phyloP scores from a whole-genome alignment of 2,113 vertebrate genomes.

The Pomatostomus ruficeps region DNA sequence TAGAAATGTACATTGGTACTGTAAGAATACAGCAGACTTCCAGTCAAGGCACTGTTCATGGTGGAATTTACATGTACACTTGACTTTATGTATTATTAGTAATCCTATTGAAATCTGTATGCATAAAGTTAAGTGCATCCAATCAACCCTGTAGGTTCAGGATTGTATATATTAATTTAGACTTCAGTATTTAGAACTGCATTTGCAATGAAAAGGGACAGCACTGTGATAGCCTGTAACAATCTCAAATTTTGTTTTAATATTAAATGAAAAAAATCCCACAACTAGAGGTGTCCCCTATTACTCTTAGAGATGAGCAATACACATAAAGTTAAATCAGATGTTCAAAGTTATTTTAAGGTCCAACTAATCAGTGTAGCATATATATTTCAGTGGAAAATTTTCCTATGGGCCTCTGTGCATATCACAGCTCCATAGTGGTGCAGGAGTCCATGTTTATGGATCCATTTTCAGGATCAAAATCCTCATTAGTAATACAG shows the following conservation, averaged over 20 bases:
- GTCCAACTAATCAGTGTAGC: not conserved
- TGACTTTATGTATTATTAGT: not conserved
- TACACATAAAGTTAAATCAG: not conserved
- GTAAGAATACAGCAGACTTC: not conserved
- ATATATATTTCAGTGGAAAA: conserved; percentile 32
- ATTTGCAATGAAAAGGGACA: not conserved
- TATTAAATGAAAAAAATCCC: not conserved
- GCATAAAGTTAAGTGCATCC: not conserved
- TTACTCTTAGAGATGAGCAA: not conserved
- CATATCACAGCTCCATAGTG: not conserved
- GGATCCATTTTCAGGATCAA: conserved; percentile 61
- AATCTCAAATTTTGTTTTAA: not conserved
- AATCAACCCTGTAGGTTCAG: not conserved
- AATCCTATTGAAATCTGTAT: not conserved
- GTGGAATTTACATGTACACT: not conserved
- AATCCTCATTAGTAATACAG: conserved; percentile 59
- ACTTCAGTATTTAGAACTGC: not conserved
- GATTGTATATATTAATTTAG: not conserved
- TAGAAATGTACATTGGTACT: not conserved
- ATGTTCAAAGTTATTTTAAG: conserved; percentile 23
- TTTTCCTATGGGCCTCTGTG: conserved; percentile 55
- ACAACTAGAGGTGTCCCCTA: not conserved
- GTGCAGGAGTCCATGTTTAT: conserved; percentile 41
- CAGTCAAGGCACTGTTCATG: not conserved
- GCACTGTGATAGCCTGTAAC: not conserved